Evolutionary conservation across 2,797 vertebrate species (phyloP).

Genomic region (Euthynnus affinis): DNA sequence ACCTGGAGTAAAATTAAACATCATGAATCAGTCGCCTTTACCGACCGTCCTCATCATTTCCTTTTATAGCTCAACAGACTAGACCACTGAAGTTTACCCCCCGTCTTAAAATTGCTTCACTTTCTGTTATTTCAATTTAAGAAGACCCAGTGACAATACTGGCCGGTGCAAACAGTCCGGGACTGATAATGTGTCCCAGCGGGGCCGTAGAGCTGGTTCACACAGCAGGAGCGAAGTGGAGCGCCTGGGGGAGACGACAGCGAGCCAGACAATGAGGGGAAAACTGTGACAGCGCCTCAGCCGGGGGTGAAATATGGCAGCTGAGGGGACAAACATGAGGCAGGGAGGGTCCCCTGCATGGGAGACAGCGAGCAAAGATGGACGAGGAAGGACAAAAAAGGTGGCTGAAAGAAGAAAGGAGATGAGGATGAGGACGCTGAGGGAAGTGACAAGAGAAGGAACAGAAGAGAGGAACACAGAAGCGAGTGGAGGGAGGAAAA

Average conservation of each 20-base stretch:
- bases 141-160: conserved; percentile 37
- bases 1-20: background rate
- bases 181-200: conserved; percentile 42
- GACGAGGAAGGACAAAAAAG: conserved; percentile 12
- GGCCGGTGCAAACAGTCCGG: background rate
- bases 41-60: background rate
- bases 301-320: conserved; percentile 57
- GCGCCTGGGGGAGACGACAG: conserved; percentile 33
- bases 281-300: conserved; percentile 57
- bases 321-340: conserved; percentile 37
- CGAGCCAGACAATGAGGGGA: conserved; percentile 68
- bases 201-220: conserved; percentile 52
- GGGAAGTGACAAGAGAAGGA: conserved; percentile 16
- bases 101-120: conserved; percentile 8
- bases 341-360: background rate
- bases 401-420: conserved; percentile 28
- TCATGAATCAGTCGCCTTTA: background rate
- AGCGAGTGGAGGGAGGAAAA: conserved; percentile 13
- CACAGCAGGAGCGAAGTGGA: conserved; percentile 44
- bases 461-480: conserved; percentile 11
- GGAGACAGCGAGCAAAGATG: conserved; percentile 18
- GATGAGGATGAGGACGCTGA: conserved; percentile 11
- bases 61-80: background rate
- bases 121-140: conserved; percentile 41
- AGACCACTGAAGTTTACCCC: background rate